These are phyloP conservation scores for Rhynchotus rufescens DNA, from an alignment of 2,797 vertebrate genomes.

Conservation along the genomic window DNA sequence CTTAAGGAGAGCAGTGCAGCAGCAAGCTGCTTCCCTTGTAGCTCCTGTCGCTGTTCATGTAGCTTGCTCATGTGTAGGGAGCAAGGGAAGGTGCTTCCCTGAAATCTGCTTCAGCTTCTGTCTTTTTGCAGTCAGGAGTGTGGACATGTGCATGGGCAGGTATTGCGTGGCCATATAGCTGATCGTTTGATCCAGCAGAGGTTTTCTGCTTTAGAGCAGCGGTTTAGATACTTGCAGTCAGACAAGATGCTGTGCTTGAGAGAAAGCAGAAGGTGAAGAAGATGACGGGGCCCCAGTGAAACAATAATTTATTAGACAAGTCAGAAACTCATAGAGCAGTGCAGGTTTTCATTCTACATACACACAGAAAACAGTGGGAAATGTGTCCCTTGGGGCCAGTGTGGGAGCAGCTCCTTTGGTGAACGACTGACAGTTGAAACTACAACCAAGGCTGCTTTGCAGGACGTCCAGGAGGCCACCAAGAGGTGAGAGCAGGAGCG, in stretches of 20 bases:
- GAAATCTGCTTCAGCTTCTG: not conserved
- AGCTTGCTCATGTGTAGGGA: not conserved
- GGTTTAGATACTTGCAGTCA: not conserved
- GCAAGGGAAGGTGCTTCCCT: not conserved
- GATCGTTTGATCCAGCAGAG: not conserved
- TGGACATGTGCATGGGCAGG: not conserved
- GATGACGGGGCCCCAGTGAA: not conserved
- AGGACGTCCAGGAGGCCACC: not conserved
- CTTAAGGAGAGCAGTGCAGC: not conserved
- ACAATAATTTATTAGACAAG: not conserved
- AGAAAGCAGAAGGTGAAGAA: not conserved
- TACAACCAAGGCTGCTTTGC: not conserved
- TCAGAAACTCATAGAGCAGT: not conserved
- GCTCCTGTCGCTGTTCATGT: not conserved
- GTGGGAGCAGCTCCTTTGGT: not conserved
- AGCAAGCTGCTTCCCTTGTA: not conserved
- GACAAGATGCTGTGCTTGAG: not conserved
- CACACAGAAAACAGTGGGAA: not conserved
- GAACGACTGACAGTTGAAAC: not conserved
- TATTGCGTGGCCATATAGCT: not conserved
- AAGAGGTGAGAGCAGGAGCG: not conserved
- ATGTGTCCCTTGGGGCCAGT: fast-evolving
- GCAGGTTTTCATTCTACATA: not conserved
- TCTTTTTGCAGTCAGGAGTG: not conserved
- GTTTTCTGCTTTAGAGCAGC: not conserved